phyloP scores from a whole-genome alignment of 2,888 invertebrate genomes.

The Eristalinus aeneus region DNA sequence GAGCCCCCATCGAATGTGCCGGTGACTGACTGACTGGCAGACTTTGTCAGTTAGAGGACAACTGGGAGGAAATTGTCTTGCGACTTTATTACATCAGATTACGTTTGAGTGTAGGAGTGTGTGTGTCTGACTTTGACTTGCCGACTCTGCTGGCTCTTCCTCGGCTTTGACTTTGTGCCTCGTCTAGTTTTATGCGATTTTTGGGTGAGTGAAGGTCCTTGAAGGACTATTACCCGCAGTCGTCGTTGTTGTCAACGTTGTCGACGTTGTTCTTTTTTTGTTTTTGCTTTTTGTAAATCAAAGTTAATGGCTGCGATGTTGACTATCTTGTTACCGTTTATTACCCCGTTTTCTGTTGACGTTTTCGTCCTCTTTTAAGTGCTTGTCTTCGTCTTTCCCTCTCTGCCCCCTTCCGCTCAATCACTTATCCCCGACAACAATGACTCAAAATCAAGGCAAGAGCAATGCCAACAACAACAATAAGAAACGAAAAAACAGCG shows the following conservation, averaged over 20 bases:
- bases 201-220: conserved; percentile 49
- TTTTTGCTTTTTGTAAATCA: conserved; percentile 57
- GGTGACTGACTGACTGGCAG: background rate
- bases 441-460: background rate
- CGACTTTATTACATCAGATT: conserved; percentile 67
- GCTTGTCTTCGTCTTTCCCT: background rate
- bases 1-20: background rate
- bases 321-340: conserved; percentile 70
- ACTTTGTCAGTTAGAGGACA: conserved; percentile 40
- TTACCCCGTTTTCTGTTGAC: conserved; percentile 59
- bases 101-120: conserved; percentile 17
- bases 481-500: background rate
- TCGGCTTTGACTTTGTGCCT: background rate
- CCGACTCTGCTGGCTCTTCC: background rate
- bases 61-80: conserved; percentile 51
- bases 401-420: background rate
- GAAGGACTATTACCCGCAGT: conserved; percentile 53
- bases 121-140: background rate
- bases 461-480: background rate
- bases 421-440: conserved; percentile 18
- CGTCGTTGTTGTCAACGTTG: background rate
- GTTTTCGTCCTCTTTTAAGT: conserved; percentile 37
- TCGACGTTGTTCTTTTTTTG: background rate
- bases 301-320: conserved; percentile 67
- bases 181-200: conserved; percentile 59